Evolutionary conservation across 1,140 invertebrate genomes (phyloP), one percentile per base, ranked within the genome.

Genomic region (Zophobas atratus): DNA sequence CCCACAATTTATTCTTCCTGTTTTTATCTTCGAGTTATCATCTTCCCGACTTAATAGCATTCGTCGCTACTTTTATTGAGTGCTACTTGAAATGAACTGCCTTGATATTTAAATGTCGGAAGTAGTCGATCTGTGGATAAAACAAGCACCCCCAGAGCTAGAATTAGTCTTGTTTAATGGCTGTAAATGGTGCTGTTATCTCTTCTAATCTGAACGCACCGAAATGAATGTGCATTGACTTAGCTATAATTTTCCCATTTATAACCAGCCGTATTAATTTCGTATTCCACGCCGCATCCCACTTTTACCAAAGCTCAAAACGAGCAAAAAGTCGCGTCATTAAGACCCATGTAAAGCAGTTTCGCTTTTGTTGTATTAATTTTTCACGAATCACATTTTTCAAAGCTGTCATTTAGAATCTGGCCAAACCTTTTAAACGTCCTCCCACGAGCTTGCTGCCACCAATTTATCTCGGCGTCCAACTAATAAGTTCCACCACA

Each of bases 81-180:
- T 34, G 53, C 32, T 34, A 55, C 32, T 20, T 20, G 35, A 60
- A 33, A 6, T 43, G 3, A 0, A 20, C 33, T 67, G 38, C 38
- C 39, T 67, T 67, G 60, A 67, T 67, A 67, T 67, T 67, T 67
- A 67, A 67, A 67, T 67, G 60, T 67, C 60, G 60, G 39, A 43
- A 67, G 6, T 32, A 39, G 38, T 43, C 49, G 49, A 67, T 67
- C 43, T 67, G 60, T 67, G 60, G 39, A 43, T 34, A 39, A 35
- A 56, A 38, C 56, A 38, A 36, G 8, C 56, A 34, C n/a, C 60
- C 60, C 60, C 38, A 67, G 33, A n/a, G 60, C 56, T 60, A 60
- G 56, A 43, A 67, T 67, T 41, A 67, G 41, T 67, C 43, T 67
- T 41, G 60, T 41, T 41, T 67, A 67, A 67, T 67, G 60, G 60